A percentile compares a stretch with the other conserved stretches of the same genome.
phyloP scores from a whole-genome alignment of 2,113 vertebrate genomes.

The Ochotona curzoniae region DNA sequence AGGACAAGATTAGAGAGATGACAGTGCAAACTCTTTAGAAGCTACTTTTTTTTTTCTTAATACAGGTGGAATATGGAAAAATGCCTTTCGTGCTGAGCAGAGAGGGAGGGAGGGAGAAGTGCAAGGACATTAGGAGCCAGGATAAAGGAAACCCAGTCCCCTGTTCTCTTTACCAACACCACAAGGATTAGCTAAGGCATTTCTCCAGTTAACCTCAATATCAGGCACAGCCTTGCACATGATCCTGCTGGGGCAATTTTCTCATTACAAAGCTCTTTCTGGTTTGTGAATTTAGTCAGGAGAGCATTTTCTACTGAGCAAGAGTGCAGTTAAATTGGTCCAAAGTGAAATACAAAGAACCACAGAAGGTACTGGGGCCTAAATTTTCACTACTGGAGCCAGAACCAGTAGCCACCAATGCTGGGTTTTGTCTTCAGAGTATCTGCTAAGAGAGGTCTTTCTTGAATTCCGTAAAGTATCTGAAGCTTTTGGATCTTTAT shows the following conservation, averaged over 20 bases:
- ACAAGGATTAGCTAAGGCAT: neutral
- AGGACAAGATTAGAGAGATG: conserved; percentile 57
- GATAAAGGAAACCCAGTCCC: neutral
- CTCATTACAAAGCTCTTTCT: conserved; percentile 28
- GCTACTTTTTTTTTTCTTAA: conserved; percentile 22
- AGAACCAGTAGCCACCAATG: neutral
- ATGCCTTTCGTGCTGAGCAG: neutral
- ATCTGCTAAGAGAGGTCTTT: neutral
- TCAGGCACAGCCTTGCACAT: conserved; percentile 1
- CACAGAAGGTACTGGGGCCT: neutral
- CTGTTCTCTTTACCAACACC: neutral
- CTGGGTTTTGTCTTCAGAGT: conserved; percentile 39
- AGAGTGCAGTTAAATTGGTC: conserved; percentile 27
- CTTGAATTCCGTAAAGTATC: conserved; percentile 66
- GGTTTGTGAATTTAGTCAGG: conserved; percentile 23
- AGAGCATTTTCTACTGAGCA: conserved; percentile 26
- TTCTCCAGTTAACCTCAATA: conserved; percentile 52
- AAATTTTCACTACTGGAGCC: neutral
- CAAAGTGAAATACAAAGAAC: neutral
- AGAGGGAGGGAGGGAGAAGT: neutral
- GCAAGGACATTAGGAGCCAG: conserved; percentile 6
- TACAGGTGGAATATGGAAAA: conserved; percentile 24
- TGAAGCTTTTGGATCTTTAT: neutral
- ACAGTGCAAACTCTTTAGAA: conserved; percentile 62
- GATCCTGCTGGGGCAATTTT: conserved; percentile 8